Evolutionary conservation across 2,888 invertebrate species (phyloP).

Genomic region (Tinea pellionella): DNA sequence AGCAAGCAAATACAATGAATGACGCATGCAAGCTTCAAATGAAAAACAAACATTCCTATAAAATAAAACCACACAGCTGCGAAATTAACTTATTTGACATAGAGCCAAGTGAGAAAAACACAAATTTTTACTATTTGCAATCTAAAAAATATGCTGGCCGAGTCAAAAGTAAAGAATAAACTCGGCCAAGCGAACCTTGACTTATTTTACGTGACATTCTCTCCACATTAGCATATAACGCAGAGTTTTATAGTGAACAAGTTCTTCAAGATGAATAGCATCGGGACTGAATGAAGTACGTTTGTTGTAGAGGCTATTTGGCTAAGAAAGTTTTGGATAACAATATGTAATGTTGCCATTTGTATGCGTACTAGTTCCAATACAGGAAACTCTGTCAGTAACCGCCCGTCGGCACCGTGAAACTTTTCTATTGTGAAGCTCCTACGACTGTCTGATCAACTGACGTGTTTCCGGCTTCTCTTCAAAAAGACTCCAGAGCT

Average conservation of each 20-base stretch:
- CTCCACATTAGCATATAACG: constrained; percentile 12
- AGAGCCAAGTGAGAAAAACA: background rate
- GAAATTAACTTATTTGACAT: background rate
- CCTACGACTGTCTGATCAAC: constrained; percentile 57
- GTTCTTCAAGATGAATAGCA: constrained; percentile 18
- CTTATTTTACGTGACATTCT: constrained; percentile 13
- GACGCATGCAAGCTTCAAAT: background rate
- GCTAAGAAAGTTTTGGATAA: constrained; percentile 59
- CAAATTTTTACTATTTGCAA: background rate
- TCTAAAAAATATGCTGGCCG: background rate
- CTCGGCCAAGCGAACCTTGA: constrained; percentile 15
- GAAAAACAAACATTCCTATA: background rate
- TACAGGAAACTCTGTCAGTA: constrained; percentile 32
- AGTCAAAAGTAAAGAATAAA: background rate
- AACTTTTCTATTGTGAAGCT: constrained; percentile 55
- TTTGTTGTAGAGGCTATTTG: constrained; percentile 23
- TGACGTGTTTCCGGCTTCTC: constrained; percentile 64
- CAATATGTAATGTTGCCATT: constrained; percentile 66
- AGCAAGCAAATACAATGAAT: too few species aligned
- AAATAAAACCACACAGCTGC: background rate
- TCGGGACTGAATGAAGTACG: constrained; percentile 23
- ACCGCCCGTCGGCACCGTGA: constrained; percentile 30
- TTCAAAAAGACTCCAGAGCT: constrained; percentile 58
- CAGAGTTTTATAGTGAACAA: constrained; percentile 15
- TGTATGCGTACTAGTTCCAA: constrained; percentile 56